Evolutionary conservation across 2,888 invertebrate species (phyloP).

Genomic region (Parnassius glacialis): DNA sequence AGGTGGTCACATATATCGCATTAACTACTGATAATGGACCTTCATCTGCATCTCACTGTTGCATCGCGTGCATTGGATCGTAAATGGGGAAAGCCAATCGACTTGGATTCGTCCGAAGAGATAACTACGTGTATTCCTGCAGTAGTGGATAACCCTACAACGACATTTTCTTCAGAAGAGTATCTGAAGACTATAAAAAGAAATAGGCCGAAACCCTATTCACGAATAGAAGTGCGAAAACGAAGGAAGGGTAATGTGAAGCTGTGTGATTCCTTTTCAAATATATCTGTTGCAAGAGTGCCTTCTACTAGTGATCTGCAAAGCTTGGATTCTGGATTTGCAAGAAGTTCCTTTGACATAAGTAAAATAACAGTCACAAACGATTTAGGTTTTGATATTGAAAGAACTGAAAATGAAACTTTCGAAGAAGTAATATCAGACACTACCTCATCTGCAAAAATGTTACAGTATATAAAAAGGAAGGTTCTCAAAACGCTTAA

Average conservation of each 20-base stretch:
- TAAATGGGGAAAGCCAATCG: slow-evolving; percentile 57
- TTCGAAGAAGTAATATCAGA: neutral
- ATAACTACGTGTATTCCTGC: slow-evolving; percentile 43
- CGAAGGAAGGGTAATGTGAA: slow-evolving; percentile 33
- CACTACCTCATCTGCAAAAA: neutral
- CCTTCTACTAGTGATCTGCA: slow-evolving; percentile 34
- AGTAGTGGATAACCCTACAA: slow-evolving; percentile 42
- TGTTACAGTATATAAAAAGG: neutral
- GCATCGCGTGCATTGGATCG: slow-evolving; percentile 54
- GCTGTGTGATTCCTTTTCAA: slow-evolving; percentile 42
- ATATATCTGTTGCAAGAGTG: slow-evolving; percentile 45
- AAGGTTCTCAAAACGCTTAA: slow-evolving; percentile 8
- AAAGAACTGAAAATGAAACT: neutral
- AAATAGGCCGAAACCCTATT: slow-evolving; percentile 28
- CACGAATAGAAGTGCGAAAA: neutral
- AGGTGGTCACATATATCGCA: neutral
- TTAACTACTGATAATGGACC: slow-evolving; percentile 43
- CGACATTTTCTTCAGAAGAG: slow-evolving; percentile 59
- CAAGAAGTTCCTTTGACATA: neutral
- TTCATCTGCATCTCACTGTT: slow-evolving; percentile 55
- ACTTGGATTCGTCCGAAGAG: slow-evolving; percentile 45
- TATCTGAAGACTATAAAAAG: slow-evolving; percentile 42
- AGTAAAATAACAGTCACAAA: no score
- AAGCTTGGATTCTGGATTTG: slow-evolving; percentile 1
- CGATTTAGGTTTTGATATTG: neutral